Conservation (phyloP, 2,888 invertebrate genomes). For the Folsomia manolachei region DNA sequence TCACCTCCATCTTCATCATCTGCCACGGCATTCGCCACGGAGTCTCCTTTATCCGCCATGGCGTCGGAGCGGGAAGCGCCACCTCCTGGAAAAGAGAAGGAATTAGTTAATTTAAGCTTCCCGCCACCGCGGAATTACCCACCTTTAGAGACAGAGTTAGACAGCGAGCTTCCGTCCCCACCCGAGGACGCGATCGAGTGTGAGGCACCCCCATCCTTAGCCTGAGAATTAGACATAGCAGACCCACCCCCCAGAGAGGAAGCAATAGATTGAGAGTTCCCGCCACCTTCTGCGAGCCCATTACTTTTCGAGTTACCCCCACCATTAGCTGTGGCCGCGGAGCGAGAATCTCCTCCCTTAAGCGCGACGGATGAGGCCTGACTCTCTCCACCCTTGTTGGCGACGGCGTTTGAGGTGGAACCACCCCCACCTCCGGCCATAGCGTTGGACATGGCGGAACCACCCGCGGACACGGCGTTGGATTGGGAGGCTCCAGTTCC, state of each 20-base stretch:
- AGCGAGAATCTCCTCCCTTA: slow-evolving; percentile 9
- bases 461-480: slow-evolving; percentile 17
- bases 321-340: slow-evolving; percentile 17
- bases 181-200: slow-evolving; percentile 9
- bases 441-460: slow-evolving; percentile 13
- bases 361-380: not conserved
- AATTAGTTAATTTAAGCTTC: too few species aligned
- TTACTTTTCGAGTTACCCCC: slow-evolving; percentile 7
- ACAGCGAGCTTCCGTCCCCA: not conserved
- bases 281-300: slow-evolving; percentile 11
- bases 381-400: slow-evolving; percentile 8
- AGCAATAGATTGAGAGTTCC: slow-evolving; percentile 11
- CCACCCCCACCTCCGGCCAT: slow-evolving; percentile 15
- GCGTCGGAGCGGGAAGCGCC: slow-evolving; percentile 3
- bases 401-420: slow-evolving; percentile 7
- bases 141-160: slow-evolving; percentile 13
- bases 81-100: too few species aligned
- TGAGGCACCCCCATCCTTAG: slow-evolving; percentile 16
- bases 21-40: slow-evolving; percentile 15
- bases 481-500: slow-evolving; percentile 1
- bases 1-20: slow-evolving; percentile 7
- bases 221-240: slow-evolving; percentile 15
- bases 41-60: slow-evolving; percentile 14
- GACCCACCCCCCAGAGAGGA: slow-evolving; percentile 9
- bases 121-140: too few species aligned